These are phyloP conservation scores for Scomber scombrus DNA, from an alignment of 2,113 vertebrate species.

Conservation along the genomic window DNA sequence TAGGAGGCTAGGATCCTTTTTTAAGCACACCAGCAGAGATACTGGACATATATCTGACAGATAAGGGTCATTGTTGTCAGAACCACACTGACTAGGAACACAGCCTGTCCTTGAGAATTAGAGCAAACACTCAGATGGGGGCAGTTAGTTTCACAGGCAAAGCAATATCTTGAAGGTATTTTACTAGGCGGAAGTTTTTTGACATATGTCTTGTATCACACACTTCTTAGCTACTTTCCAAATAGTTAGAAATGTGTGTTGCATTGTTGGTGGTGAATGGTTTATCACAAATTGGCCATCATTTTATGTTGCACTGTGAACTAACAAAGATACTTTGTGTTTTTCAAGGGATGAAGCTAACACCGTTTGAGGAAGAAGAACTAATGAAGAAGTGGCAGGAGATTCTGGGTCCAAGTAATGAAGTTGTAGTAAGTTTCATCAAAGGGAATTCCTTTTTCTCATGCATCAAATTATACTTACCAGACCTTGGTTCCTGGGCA, in stretches of 20 bases:
- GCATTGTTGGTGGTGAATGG: background rate
- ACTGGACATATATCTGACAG: constrained; percentile 40
- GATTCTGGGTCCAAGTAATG: constrained; percentile 90
- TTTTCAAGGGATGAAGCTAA: constrained; percentile 67
- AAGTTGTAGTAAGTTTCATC: constrained; percentile 90
- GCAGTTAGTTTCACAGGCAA: background rate
- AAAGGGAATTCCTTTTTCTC: constrained; percentile 5
- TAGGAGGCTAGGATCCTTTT: constrained; percentile 62
- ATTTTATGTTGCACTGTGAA: constrained; percentile 7
- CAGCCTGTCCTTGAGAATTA: background rate
- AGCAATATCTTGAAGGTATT: background rate
- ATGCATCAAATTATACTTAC: background rate
- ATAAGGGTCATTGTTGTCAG: constrained; percentile 57
- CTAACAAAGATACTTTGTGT: constrained; percentile 11
- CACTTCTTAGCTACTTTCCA: background rate
- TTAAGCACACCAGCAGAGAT: constrained; percentile 34
- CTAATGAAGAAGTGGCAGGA: constrained; percentile 90
- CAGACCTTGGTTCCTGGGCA: background rate
- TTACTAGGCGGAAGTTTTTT: background rate
- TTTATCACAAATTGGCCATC: background rate
- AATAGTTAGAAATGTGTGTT: background rate
- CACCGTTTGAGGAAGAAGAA: constrained; percentile 76
- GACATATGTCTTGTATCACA: background rate
- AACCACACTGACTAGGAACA: constrained; percentile 26
- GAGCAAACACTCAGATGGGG: constrained; percentile 27